Percentiles rank a stretch among this genome's conserved stretches.
Evolutionary conservation across 1,140 invertebrate genomes (phyloP).

Genomic region (Popillia japonica): DNA sequence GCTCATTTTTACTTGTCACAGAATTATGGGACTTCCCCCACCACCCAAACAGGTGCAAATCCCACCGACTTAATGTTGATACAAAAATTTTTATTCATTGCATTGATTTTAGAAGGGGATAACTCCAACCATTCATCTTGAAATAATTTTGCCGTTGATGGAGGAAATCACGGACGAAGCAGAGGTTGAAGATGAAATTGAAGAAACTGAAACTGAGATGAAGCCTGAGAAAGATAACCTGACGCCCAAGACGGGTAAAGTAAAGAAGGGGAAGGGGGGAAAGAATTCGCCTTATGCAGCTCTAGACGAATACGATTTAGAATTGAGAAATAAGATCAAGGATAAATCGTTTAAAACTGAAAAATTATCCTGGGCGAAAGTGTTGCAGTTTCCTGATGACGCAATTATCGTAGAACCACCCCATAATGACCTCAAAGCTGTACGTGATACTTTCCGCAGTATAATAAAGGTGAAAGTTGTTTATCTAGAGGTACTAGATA

Average conservation of each 20-base stretch:
- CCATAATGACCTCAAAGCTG: slow-evolving; percentile 61
- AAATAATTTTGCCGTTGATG: slow-evolving; percentile 50
- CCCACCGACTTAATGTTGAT: no score
- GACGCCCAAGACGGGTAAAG: not conserved
- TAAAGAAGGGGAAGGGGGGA: slow-evolving; percentile 23
- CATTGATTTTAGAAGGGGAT: slow-evolving; percentile 49
- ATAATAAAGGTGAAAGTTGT: slow-evolving; percentile 61
- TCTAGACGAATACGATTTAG: slow-evolving; percentile 48
- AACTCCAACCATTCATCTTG: slow-evolving; percentile 49
- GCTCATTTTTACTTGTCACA: slow-evolving; percentile 46
- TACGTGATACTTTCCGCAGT: slow-evolving; percentile 64
- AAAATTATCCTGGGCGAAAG: slow-evolving; percentile 61
- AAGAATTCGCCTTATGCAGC: slow-evolving; percentile 41
- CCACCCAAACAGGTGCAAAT: slow-evolving; percentile 51
- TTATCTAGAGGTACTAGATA: slow-evolving; percentile 51
- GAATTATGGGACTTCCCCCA: slow-evolving; percentile 49
- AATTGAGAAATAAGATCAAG: slow-evolving; percentile 54
- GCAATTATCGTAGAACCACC: slow-evolving; percentile 59
- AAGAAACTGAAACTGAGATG: slow-evolving; percentile 18
- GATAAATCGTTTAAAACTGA: slow-evolving; percentile 62
- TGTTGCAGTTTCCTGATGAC: slow-evolving; percentile 64
- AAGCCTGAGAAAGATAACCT: not conserved
- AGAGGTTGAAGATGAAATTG: slow-evolving; percentile 41
- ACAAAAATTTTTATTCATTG: no score
- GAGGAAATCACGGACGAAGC: slow-evolving; percentile 44